Conservation (phyloP, 2,888 invertebrate species). For the Carterocephalus palaemon region DNA sequence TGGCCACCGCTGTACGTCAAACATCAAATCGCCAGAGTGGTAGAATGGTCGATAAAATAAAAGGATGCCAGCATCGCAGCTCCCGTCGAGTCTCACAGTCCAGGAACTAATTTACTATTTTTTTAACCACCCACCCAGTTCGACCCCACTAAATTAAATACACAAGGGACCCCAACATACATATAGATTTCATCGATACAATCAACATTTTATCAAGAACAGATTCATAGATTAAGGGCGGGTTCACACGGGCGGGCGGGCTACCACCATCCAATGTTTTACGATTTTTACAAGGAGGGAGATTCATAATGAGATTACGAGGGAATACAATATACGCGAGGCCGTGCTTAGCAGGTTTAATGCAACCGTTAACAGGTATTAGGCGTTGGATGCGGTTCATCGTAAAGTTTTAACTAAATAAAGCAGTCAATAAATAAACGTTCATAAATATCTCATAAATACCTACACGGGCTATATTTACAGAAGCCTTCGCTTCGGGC, state of each 20-base stretch:
- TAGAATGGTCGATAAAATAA: constrained; percentile 54
- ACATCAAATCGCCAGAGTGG: constrained; percentile 38
- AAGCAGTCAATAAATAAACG: constrained; percentile 80
- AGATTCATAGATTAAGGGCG: constrained; percentile 8
- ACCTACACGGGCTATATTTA: constrained; percentile 78
- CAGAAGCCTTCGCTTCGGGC: constrained; percentile 72
- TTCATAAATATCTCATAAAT: constrained; percentile 81
- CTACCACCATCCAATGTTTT: constrained; percentile 74
- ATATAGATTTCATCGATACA: constrained; percentile 21
- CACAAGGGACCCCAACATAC: constrained; percentile 18
- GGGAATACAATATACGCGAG: constrained; percentile 63
- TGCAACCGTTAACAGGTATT: constrained; percentile 69
- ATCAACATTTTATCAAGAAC: constrained; percentile 16
- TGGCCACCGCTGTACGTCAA: constrained; percentile 34
- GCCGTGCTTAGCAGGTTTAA: constrained; percentile 74
- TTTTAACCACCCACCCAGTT: constrained; percentile 58
- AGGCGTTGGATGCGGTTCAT: constrained; percentile 61
- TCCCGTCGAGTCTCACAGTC: constrained; percentile 45
- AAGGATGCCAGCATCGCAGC: constrained; percentile 42
- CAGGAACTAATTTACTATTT: constrained; percentile 66
- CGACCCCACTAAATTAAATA: constrained; percentile 33
- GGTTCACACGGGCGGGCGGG: constrained; percentile 42
- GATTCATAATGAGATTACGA: constrained; percentile 76
- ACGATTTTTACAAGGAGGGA: constrained; percentile 66
- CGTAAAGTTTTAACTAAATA: constrained; percentile 70